Percentiles rank a stretch among this genome's conserved stretches.
These are phyloP conservation scores for Drosophila malerkotliana DNA, from an alignment of 1,140 invertebrate genomes.

Conservation along the genomic window DNA sequence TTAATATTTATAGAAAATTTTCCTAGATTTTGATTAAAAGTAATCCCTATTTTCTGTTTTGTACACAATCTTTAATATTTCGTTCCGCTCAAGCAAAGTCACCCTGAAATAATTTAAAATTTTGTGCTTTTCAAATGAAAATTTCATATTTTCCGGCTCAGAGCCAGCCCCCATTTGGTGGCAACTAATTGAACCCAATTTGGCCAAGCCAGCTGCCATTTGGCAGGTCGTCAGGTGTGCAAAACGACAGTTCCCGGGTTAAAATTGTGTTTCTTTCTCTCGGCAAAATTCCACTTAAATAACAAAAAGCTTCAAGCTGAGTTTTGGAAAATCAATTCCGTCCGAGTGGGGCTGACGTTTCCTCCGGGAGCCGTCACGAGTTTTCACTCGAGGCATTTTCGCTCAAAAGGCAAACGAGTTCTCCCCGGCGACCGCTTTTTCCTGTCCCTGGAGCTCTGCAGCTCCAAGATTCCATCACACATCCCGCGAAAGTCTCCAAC, in stretches of 20 bases:
- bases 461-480: conserved; percentile 61
- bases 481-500: conserved; percentile 68
- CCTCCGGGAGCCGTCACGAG: background rate
- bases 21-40: too few species aligned
- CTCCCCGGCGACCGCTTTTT: conserved; percentile 30
- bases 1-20: background rate
- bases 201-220: conserved; percentile 31
- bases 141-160: conserved; percentile 12
- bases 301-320: conserved; percentile 38
- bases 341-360: conserved; percentile 36
- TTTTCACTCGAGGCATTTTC: conserved; percentile 60
- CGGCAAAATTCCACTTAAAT: conserved; percentile 52
- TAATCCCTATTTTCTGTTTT: too few species aligned
- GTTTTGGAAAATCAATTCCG: conserved; percentile 59
- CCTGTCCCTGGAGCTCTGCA: conserved; percentile 55
- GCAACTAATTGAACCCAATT: conserved; percentile 45
- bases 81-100: background rate
- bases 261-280: conserved; percentile 28
- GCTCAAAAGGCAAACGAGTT: conserved; percentile 49
- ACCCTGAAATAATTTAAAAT: conserved; percentile 21
- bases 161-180: conserved; percentile 19
- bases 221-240: conserved; percentile 58
- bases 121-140: conserved; percentile 16
- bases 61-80: background rate
- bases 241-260: conserved; percentile 51